These are phyloP conservation scores for Macrobrachium nipponense DNA, from an alignment of 1,140 invertebrate species.

Conservation along the genomic window DNA sequence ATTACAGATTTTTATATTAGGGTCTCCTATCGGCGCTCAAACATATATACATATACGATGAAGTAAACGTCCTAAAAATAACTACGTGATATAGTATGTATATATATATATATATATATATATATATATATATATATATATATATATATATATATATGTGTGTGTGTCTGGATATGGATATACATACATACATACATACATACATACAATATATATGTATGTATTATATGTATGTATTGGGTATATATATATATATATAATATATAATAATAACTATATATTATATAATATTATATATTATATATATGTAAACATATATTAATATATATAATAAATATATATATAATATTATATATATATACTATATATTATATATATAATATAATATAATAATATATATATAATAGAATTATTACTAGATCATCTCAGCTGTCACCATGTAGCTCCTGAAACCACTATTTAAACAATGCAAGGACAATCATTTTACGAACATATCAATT, in stretches of 20 bases:
- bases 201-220: too few relatives aligned
- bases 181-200: background rate
- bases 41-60: conserved; percentile 21
- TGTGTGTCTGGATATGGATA: background rate
- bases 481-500: too few relatives aligned
- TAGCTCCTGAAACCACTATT: too few relatives aligned
- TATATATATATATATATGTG: background rate
- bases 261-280: too few relatives aligned
- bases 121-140: background rate
- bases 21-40: background rate
- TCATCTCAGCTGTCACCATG: too few relatives aligned
- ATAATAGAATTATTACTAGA: too few relatives aligned
- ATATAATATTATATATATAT: background rate
- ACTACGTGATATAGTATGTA: too few relatives aligned
- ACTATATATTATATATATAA: background rate
- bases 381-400: too few relatives aligned
- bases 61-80: background rate
- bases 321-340: too few relatives aligned
- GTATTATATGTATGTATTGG: background rate
- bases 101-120: background rate
- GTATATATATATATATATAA: background rate
- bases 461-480: too few relatives aligned
- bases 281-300: background rate
- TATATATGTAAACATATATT: background rate
- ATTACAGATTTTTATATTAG: background rate